These are phyloP conservation scores for Dasyprocta punctata DNA, from an alignment of 2,113 vertebrate species.

Conservation along the genomic window DNA sequence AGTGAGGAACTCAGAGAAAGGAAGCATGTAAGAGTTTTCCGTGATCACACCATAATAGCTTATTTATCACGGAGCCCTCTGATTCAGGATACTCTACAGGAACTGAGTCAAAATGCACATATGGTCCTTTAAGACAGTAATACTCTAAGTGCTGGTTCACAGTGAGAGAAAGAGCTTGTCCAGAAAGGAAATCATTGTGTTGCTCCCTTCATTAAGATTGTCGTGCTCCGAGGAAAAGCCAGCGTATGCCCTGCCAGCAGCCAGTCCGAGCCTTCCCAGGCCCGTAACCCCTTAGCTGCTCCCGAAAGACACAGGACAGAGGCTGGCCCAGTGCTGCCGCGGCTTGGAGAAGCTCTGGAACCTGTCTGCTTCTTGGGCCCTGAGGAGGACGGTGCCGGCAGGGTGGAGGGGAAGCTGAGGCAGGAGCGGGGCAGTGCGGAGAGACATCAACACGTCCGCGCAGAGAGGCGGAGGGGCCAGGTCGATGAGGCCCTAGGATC, in stretches of 20 bases:
- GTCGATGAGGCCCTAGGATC: background rate
- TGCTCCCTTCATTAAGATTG: background rate
- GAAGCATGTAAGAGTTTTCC: background rate
- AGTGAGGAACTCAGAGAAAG: constrained; percentile 10
- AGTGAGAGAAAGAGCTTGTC: background rate
- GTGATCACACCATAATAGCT: background rate
- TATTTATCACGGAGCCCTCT: background rate
- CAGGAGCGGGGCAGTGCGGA: background rate
- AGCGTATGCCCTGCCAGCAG: background rate
- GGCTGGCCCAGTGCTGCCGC: background rate
- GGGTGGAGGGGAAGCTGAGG: background rate
- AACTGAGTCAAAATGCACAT: background rate
- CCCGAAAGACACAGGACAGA: background rate
- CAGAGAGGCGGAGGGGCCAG: background rate
- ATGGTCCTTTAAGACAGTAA: background rate
- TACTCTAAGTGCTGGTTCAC: background rate
- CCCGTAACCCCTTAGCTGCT: background rate
- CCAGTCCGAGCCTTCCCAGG: background rate
- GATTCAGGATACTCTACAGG: background rate
- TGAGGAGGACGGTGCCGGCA: background rate
- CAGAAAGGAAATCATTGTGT: background rate
- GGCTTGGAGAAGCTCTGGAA: background rate
- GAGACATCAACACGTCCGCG: background rate
- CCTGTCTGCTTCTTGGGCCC: fast-evolving
- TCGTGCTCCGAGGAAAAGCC: background rate